Evolutionary conservation across 2,797 vertebrate genomes (phyloP).

Genomic region (Aulostomus chinensis): DNA sequence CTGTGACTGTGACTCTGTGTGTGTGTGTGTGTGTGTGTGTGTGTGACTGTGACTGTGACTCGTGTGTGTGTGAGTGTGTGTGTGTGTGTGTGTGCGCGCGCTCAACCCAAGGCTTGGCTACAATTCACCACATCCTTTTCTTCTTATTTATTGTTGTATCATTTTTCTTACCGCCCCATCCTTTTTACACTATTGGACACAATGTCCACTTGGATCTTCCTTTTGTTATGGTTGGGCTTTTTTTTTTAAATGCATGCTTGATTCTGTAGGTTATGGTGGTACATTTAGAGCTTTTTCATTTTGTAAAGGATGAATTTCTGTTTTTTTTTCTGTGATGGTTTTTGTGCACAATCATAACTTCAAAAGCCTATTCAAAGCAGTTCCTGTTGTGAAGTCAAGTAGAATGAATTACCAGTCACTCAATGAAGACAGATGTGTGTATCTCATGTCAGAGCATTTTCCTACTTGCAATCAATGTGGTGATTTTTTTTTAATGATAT

Average conservation of each 20-base stretch:
- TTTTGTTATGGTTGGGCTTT: not conserved
- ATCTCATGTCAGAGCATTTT: too few relatives aligned
- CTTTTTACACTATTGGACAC: not conserved
- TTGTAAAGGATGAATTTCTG: not conserved
- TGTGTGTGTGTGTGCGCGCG: too few relatives aligned
- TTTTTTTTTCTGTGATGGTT: not conserved
- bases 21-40: slow-evolving; percentile 12
- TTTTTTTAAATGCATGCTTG: too few relatives aligned
- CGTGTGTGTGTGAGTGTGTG: slow-evolving; percentile 8
- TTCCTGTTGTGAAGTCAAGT: too few relatives aligned
- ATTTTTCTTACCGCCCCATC: too few relatives aligned
- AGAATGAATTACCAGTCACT: too few relatives aligned
- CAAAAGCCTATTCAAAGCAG: too few relatives aligned
- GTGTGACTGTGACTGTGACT: too few relatives aligned
- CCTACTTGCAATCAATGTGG: too few relatives aligned
- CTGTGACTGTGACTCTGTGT: too few relatives aligned
- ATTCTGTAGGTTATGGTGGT: not conserved
- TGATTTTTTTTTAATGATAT: too few relatives aligned
- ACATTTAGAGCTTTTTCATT: not conserved
- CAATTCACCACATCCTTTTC: slow-evolving; percentile 14
- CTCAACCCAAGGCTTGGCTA: not conserved
- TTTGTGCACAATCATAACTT: not conserved
- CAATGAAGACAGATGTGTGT: too few relatives aligned
- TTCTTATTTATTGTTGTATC: slow-evolving; percentile 1
- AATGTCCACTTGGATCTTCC: not conserved